Conservation (phyloP, 2,797 vertebrate species). For the Macropus fuliginosus region DNA sequence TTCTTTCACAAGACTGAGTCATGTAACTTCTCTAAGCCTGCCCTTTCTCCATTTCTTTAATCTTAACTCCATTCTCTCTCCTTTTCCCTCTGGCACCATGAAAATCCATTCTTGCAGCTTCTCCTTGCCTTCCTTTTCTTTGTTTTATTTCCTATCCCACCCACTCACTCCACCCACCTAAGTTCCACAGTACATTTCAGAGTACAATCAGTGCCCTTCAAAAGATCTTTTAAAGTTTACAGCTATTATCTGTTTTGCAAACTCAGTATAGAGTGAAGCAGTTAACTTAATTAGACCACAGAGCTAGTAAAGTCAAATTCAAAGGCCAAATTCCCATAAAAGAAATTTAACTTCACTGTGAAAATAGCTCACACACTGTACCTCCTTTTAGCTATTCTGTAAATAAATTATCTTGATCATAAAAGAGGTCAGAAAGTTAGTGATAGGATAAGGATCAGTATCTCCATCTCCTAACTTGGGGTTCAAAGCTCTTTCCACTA, state of each 20-base stretch:
- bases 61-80: background rate
- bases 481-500: background rate
- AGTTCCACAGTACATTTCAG: background rate
- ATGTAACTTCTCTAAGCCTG: background rate
- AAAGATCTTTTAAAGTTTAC: background rate
- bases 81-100: no score
- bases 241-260: background rate
- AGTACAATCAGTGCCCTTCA: background rate
- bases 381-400: background rate
- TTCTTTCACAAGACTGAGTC: background rate
- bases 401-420: background rate
- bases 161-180: background rate
- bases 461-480: background rate
- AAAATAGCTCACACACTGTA: background rate
- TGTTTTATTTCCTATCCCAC: background rate
- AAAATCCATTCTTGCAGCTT: background rate
- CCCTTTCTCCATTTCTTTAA: background rate
- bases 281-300: background rate
- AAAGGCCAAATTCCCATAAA: background rate
- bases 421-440: background rate
- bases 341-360: background rate
- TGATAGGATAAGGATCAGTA: fast-evolving
- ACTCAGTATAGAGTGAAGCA: background rate
- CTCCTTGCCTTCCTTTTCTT: background rate
- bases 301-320: background rate